These are phyloP conservation scores for Nymphalis c-album DNA, from an alignment of 2,888 invertebrate species.

Conservation along the genomic window DNA sequence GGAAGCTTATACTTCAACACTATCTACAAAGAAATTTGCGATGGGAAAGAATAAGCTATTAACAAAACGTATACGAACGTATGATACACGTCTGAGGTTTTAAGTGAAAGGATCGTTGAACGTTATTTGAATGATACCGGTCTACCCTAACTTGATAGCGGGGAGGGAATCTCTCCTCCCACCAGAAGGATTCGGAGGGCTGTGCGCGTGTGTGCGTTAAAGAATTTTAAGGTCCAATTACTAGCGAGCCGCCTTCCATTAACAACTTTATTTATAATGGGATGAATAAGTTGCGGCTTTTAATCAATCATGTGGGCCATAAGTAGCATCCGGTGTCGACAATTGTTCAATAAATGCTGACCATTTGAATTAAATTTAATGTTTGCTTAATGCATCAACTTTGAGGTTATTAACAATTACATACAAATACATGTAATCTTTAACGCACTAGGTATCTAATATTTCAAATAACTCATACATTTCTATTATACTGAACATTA, in stretches of 20 bases:
- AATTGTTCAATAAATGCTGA: conserved; percentile 45
- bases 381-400: conserved; percentile 2
- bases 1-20: conserved; percentile 34
- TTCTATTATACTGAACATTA: too few relatives aligned
- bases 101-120: conserved; percentile 40
- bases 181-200: conserved; percentile 35
- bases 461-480: too few relatives aligned
- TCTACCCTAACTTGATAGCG: conserved; percentile 43
- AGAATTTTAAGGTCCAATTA: conserved; percentile 75
- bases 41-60: conserved; percentile 1
- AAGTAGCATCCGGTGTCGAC: conserved; percentile 64
- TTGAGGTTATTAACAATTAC: too few relatives aligned
- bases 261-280: conserved; percentile 75
- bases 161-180: conserved; percentile 44
- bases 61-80: conserved; percentile 2
- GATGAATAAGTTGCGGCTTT: conserved; percentile 76
- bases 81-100: conserved; percentile 21
- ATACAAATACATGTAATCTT: too few relatives aligned
- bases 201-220: conserved; percentile 53
- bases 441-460: too few relatives aligned
- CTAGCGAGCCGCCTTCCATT: conserved; percentile 65
- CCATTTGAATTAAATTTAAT: conserved; percentile 25
- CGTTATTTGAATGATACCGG: conserved; percentile 48
- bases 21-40: conserved; percentile 13
- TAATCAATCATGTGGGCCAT: conserved; percentile 72